Evolutionary conservation across 2,888 invertebrate genomes (phyloP), one percentile per base, ranked within the genome.

Genomic region (Hypomecis atomaria): DNA sequence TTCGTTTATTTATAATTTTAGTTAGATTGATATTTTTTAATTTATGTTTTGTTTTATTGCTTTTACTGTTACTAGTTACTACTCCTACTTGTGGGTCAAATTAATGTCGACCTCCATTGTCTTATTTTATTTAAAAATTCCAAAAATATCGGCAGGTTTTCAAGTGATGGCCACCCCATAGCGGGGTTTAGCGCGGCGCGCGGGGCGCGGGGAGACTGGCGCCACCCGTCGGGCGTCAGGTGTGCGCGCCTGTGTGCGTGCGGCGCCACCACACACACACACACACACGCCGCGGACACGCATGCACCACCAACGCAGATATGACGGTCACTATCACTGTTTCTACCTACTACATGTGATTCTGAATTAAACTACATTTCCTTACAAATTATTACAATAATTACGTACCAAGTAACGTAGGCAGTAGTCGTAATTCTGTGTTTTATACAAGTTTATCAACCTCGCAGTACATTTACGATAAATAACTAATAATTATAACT

Each of bases 171-270:
- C 78, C 79, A 72, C 80, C 69, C 79, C 40, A 43, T 37, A 45
- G 76, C 65, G 77, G 77, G 78, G 65, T 62, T 1, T 0, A 58
- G 69, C 57, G 72, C 64, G 74, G 67, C 68, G 71, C 50, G 71
- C 67, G 72, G 76, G 65, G 73, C 64, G 71, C 36, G 69, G 67
- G 73, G 62, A 75, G 72, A 54, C 87, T 89, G 91, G 90, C 90
- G 90, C 90, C 91, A 88, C 87, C 85, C 87, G 62, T 7, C 67
- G 83, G 90, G 90, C 91, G 92, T 90, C 92, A 92, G 91, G 92
- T 92, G 92, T 77, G 78, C 86, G 86, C 85, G 82, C 74, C 65
- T 85, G 92, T 92, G 92, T 92, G 92, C 86, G 92, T 90, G 88
- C 86, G 90, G 91, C 90, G 91, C 90, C 91, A 89, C 63, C 67